Percentiles rank a stretch among this genome's conserved stretches.
Evolutionary conservation across 37 sponge, comb jelly and placozoan genomes (phyloP).

Genomic region (Spongilla lacustris): DNA sequence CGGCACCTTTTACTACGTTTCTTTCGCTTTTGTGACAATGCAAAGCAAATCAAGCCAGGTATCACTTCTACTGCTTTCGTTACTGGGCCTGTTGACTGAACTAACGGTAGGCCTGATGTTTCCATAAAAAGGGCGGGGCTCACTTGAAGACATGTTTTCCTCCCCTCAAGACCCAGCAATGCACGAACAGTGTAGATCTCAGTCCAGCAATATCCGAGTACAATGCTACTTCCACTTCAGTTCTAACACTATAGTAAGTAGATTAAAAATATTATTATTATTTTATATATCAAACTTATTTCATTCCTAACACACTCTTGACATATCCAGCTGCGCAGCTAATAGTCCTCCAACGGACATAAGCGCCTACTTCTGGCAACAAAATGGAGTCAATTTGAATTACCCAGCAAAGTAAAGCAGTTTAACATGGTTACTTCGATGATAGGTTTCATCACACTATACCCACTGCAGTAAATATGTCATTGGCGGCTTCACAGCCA

Average conservation of each 20-base stretch:
- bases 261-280: background rate
- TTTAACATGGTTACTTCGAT: no score
- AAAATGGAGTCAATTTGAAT: background rate
- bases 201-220: background rate
- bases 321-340: background rate
- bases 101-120: background rate
- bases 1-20: background rate
- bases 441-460: no score
- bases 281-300: no score
- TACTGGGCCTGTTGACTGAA: background rate
- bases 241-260: background rate
- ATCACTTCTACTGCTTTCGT: background rate
- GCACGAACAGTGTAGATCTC: background rate
- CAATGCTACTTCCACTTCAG: background rate
- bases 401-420: background rate
- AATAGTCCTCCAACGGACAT: background rate
- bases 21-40: background rate
- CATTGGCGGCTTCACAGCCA: background rate
- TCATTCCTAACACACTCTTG: background rate
- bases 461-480: background rate
- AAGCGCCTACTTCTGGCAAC: background rate
- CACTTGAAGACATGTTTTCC: no score
- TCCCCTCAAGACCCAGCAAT: background rate
- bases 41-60: background rate
- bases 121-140: no score